Evolutionary conservation across 2,113 vertebrate species (phyloP).

Genomic region (Candoia aspera): DNA sequence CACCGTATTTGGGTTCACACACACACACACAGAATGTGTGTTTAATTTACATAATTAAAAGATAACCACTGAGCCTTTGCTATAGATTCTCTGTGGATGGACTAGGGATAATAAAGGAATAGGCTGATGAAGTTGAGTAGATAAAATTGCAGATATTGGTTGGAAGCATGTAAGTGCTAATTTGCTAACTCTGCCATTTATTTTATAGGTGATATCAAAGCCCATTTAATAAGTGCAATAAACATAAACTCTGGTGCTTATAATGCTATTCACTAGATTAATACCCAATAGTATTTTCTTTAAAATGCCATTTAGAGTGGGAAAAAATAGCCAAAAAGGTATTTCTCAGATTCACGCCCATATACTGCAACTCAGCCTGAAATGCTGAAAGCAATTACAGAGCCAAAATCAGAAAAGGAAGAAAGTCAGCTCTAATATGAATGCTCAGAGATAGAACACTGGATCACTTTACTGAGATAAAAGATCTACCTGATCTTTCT

Average conservation of each 20-base stretch:
- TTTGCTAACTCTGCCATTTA: slow-evolving; percentile 66
- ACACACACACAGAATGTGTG: slow-evolving; percentile 1
- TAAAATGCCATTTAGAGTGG: slow-evolving; percentile 69
- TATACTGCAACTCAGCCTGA: slow-evolving; percentile 66
- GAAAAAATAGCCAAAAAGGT: slow-evolving; percentile 74
- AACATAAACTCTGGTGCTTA: slow-evolving; percentile 77
- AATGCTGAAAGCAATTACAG: slow-evolving; percentile 76
- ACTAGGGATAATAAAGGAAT: slow-evolving; percentile 21
- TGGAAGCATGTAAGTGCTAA: slow-evolving; percentile 70
- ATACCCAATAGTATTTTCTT: slow-evolving; percentile 71
- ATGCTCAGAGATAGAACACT: slow-evolving; percentile 4
- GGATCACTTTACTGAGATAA: not conserved
- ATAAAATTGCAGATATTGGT: slow-evolving; percentile 61
- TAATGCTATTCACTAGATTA: slow-evolving; percentile 72
- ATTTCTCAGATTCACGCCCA: slow-evolving; percentile 64
- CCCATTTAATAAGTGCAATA: slow-evolving; percentile 74
- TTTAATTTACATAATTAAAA: slow-evolving; percentile 46
- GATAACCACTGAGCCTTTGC: slow-evolving; percentile 48
- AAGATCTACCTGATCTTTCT: not conserved
- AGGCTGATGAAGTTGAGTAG: not conserved
- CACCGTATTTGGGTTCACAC: slow-evolving; percentile 26
- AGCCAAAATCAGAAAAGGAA: slow-evolving; percentile 61
- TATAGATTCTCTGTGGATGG: slow-evolving; percentile 41
- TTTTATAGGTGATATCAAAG: slow-evolving; percentile 70
- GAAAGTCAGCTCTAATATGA: slow-evolving; percentile 21